Conservation (phyloP, 2,797 vertebrate species). For the Pangasius larnaudii region DNA sequence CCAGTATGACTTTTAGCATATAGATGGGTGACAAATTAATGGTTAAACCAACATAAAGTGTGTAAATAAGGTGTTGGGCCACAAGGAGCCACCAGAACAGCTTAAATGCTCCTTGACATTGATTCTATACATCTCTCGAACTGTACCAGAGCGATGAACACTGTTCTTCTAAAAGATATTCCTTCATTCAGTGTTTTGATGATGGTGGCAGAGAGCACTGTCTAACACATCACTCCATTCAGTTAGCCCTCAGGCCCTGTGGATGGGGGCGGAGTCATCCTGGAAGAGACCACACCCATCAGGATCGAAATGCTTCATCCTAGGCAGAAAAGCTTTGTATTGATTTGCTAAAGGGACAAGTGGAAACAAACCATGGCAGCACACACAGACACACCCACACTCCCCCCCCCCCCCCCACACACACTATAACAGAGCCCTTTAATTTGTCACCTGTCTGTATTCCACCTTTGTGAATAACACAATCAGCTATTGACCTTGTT, state of each 20-base stretch:
- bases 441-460: not conserved
- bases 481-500: not conserved
- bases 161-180: not conserved
- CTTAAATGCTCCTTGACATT: not conserved
- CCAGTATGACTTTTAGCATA: not conserved
- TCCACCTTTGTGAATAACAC: not conserved
- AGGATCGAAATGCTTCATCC: not conserved
- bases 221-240: not conserved
- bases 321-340: not conserved
- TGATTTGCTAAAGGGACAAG: not conserved
- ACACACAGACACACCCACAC: constrained; percentile 4
- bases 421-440: not conserved
- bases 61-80: not conserved
- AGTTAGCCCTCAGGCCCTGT: not conserved
- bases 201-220: not conserved
- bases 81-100: not conserved
- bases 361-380: not conserved
- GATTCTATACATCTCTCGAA: not conserved
- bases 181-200: not conserved
- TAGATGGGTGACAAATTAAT: not conserved
- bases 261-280: not conserved
- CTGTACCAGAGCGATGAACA: not conserved
- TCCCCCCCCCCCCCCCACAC: not conserved
- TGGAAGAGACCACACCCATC: not conserved
- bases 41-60: not conserved